Percentiles rank a stretch among this genome's conserved stretches.
Evolutionary conservation across 2,888 invertebrate genomes (phyloP).

Genomic region (Phyto melanocephala): DNA sequence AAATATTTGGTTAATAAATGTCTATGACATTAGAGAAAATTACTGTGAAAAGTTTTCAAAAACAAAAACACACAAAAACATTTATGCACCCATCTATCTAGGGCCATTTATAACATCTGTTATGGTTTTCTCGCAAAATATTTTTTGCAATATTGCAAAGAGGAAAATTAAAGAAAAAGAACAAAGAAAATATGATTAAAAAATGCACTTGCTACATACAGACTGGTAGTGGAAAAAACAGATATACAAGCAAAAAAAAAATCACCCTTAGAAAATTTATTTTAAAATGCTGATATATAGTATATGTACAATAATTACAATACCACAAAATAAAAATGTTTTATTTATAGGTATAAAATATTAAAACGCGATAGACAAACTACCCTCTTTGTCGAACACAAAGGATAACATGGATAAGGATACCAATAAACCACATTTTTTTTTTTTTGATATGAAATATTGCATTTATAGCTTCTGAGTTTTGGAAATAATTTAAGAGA

Average conservation of each 20-base stretch:
- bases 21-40: constrained; percentile 39
- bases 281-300: constrained; percentile 21
- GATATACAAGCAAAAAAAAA: not conserved
- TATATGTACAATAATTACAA: constrained; percentile 28
- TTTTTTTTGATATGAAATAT: constrained; percentile 26
- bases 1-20: constrained; percentile 4
- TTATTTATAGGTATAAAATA: constrained; percentile 34
- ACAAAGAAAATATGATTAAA: constrained; percentile 43
- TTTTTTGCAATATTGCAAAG: constrained; percentile 62
- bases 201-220: constrained; percentile 60
- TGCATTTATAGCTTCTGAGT: constrained; percentile 31
- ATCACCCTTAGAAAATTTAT: constrained; percentile 19
- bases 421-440: constrained; percentile 31
- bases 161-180: not conserved
- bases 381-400: not conserved
- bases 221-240: not conserved
- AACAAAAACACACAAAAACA: not conserved
- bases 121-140: constrained; percentile 43
- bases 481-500: not conserved
- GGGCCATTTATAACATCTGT: constrained; percentile 61
- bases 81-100: constrained; percentile 44
- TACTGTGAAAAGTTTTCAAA: constrained; percentile 31
- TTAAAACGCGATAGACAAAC: constrained; percentile 5
- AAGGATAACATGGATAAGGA: constrained; percentile 29
- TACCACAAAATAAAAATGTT: constrained; percentile 51